Evolutionary conservation across 2,888 invertebrate genomes (phyloP).

Genomic region (Orthonevra nobilis): DNA sequence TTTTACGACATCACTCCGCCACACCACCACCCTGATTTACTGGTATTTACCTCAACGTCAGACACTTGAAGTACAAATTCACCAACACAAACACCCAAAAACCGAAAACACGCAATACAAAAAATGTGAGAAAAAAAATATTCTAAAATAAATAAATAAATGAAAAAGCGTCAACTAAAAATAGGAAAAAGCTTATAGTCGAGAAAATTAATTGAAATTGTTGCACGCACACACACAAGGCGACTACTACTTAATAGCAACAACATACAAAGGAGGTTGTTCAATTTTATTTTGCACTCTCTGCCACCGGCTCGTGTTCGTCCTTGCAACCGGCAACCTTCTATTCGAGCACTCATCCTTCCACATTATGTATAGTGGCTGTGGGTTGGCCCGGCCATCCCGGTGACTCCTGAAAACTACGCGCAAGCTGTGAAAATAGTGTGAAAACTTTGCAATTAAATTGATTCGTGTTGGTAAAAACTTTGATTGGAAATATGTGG

Average conservation of each 20-base stretch:
- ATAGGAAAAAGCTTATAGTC: slow-evolving; percentile 30
- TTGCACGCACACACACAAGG: slow-evolving; percentile 58
- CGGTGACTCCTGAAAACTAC: not conserved
- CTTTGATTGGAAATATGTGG: slow-evolving; percentile 49
- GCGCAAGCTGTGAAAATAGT: slow-evolving; percentile 48
- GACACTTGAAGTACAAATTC: slow-evolving; percentile 26
- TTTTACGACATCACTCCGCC: slow-evolving; percentile 28
- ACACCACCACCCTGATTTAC: slow-evolving; percentile 38
- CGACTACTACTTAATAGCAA: slow-evolving; percentile 45
- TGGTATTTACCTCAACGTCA: slow-evolving; percentile 48
- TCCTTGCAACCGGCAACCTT: too few relatives aligned
- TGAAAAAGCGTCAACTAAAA: slow-evolving; percentile 37
- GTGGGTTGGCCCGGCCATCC: not conserved
- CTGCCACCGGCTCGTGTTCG: not conserved
- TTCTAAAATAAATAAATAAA: too few relatives aligned
- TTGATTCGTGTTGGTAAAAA: slow-evolving; percentile 57
- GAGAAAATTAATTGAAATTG: slow-evolving; percentile 68
- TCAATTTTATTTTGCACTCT: slow-evolving; percentile 49
- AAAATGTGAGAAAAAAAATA: too few relatives aligned
- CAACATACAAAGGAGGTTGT: slow-evolving; percentile 53
- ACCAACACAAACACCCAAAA: slow-evolving; percentile 11
- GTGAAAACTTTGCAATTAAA: slow-evolving; percentile 63
- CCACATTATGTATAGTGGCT: not conserved
- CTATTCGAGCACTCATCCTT: not conserved
- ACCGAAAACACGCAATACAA: not conserved